phyloP scores from a whole-genome alignment of 2,797 vertebrate genomes.

The Tapirus indicus region DNA sequence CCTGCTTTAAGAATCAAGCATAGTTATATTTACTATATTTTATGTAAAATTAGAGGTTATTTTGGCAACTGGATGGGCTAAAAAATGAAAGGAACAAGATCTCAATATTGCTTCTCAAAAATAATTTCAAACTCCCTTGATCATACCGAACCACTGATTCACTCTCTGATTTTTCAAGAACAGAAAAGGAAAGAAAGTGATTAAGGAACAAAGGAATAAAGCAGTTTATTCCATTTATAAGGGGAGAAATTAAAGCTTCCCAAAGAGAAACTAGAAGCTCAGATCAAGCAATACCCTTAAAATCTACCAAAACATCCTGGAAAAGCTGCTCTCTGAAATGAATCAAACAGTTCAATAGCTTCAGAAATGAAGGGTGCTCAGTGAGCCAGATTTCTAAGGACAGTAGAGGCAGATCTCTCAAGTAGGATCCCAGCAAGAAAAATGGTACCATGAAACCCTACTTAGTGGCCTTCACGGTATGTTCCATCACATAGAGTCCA shows the following conservation, averaged over 20 bases:
- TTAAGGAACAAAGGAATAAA: conserved; percentile 35
- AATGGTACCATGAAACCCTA: background rate
- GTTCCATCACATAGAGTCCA: too few relatives aligned
- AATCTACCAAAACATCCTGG: background rate
- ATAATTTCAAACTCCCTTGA: conserved; percentile 25
- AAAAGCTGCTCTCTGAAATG: background rate
- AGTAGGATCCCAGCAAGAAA: background rate
- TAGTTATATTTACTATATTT: background rate
- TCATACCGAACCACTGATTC: background rate
- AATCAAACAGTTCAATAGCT: background rate
- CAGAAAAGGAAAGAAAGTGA: conserved; percentile 31
- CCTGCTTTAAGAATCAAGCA: background rate
- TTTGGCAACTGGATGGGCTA: background rate
- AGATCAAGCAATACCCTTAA: background rate
- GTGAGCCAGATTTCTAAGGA: background rate
- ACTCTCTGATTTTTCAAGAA: background rate
- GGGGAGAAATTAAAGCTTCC: background rate
- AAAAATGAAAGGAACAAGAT: conserved; percentile 20
- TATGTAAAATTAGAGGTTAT: background rate
- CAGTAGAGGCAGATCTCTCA: background rate
- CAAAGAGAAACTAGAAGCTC: background rate
- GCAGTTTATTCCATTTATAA: background rate
- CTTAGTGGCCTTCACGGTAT: background rate
- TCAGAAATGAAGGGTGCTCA: background rate
- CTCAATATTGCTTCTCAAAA: background rate